Percentiles rank a stretch among this genome's conserved stretches.
Conservation (phyloP, 92 coral and sea anemone species). For the Parazoanthus darwini region DNA sequence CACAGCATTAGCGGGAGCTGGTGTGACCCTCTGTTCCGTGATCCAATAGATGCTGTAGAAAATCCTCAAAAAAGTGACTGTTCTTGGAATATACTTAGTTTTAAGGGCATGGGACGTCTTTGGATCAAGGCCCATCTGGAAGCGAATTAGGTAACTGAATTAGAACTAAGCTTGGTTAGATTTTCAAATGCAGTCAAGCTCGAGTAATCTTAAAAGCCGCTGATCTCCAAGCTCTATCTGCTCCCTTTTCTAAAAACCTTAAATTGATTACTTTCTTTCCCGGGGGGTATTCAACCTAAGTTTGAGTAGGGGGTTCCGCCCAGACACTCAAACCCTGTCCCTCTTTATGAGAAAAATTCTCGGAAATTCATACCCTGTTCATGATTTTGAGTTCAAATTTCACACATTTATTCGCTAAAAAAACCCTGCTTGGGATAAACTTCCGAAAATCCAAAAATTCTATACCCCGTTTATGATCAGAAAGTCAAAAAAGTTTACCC, state of each 20-base stretch:
- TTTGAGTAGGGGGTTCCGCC: too few species aligned
- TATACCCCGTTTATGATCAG: too few species aligned
- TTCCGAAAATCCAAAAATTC: too few species aligned
- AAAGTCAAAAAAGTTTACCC: too few species aligned
- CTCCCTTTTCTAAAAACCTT: neutral
- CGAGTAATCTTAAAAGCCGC: neutral
- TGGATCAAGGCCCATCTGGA: conserved; percentile 65
- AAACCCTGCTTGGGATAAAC: too few species aligned
- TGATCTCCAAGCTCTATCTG: neutral
- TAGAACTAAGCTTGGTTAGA: neutral
- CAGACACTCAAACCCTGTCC: too few species aligned
- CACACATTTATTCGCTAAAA: too few species aligned
- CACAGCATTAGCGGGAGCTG: conserved; percentile 93
- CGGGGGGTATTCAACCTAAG: too few species aligned
- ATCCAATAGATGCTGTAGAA: conserved; percentile 83
- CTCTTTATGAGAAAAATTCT: too few species aligned
- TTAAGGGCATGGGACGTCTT: conserved; percentile 70
- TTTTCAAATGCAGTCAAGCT: neutral
- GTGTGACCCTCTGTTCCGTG: conserved; percentile 70
- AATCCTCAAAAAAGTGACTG: conserved; percentile 59
- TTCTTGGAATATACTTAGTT: conserved; percentile 79
- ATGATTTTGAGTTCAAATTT: too few species aligned
- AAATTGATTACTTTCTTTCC: neutral
- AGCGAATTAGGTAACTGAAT: neutral
- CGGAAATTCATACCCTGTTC: too few species aligned